Evolutionary conservation across 92 coral and sea anemone species (phyloP).

Genomic region (Parazoanthus swiftii): DNA sequence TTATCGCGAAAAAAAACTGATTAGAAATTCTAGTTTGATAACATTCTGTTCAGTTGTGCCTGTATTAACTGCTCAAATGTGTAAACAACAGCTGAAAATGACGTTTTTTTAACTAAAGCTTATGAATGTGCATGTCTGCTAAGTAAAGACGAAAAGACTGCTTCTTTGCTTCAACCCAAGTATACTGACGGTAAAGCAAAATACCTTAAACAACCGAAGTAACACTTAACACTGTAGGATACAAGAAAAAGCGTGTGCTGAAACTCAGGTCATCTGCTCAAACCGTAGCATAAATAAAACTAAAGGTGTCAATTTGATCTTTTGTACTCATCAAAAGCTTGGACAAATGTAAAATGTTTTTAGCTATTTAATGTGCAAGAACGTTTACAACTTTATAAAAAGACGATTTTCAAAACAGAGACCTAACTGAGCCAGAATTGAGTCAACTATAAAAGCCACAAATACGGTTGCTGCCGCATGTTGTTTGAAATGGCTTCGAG

Average conservation of each 20-base stretch:
- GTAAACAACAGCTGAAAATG: not conserved
- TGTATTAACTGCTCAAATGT: not conserved
- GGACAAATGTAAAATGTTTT: no score
- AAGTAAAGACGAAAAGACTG: not conserved
- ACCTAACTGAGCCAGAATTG: not conserved
- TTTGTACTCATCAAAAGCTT: not conserved
- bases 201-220: not conserved
- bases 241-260: not conserved
- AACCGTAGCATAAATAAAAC: no score
- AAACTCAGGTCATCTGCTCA: not conserved
- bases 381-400: not conserved
- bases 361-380: not conserved
- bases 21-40: not conserved
- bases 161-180: not conserved
- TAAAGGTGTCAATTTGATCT: not conserved
- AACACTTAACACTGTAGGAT: not conserved
- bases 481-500: not conserved
- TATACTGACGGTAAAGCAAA: not conserved
- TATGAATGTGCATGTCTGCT: not conserved
- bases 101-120: not conserved
- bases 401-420: no score
- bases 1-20: not conserved
- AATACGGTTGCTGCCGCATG: not conserved
- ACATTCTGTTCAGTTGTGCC: not conserved
- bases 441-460: not conserved